Evolutionary conservation across 1,140 invertebrate genomes (phyloP).

Genomic region (Geopemphigus sp.): DNA sequence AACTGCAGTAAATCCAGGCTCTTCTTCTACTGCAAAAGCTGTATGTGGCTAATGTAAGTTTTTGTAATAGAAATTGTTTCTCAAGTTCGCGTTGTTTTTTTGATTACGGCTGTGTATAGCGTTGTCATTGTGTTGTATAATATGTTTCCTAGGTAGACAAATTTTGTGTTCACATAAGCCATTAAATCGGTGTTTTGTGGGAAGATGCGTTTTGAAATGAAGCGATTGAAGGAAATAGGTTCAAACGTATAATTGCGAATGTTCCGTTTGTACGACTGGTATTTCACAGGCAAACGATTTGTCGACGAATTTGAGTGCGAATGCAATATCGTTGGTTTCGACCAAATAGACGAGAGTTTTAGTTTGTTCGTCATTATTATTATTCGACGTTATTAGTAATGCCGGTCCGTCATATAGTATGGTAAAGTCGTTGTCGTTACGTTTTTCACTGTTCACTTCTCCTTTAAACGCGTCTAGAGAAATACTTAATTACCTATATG

Average conservation of each 20-base stretch:
- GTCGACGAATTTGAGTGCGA: background rate
- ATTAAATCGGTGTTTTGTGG: too few species aligned
- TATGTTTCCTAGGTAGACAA: background rate
- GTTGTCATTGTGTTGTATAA: too few species aligned
- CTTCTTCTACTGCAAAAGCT: background rate
- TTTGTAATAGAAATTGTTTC: background rate
- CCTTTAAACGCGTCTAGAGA: background rate
- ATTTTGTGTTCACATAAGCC: background rate
- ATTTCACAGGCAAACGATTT: background rate
- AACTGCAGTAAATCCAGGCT: background rate
- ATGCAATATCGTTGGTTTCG: background rate
- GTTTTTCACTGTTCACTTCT: background rate
- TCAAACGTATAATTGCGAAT: background rate
- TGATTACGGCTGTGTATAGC: too few species aligned
- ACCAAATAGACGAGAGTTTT: background rate
- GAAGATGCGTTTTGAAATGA: too few species aligned
- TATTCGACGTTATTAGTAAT: background rate
- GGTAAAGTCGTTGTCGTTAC: background rate
- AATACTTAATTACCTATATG: too few species aligned
- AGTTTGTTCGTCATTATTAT: background rate
- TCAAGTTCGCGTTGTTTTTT: background rate
- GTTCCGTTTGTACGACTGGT: background rate
- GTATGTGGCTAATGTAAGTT: background rate
- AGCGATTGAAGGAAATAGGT: background rate
- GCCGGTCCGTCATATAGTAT: constrained; percentile 32